Evolutionary conservation across 2,113 vertebrate species (phyloP), one percentile per base, ranked within the genome.

Genomic region (Nyctereutes procyonoides): DNA sequence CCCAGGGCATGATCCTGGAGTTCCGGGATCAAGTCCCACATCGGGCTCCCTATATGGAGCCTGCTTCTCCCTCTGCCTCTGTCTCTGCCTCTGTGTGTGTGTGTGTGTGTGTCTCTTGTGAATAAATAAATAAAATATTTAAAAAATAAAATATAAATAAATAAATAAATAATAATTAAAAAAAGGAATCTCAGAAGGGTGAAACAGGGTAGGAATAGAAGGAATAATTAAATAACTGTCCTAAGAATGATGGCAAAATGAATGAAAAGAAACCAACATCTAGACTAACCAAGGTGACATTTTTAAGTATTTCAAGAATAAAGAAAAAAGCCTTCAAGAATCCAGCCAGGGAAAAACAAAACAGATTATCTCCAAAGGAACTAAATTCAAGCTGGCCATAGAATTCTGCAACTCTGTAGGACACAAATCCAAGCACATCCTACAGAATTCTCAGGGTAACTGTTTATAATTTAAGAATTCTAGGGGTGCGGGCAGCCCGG

Each of bases 371-470:
- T 95, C 69, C 48, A 87, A 86, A 92, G 79, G 84, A 93, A 83
- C 55, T 95, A 83, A 97, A 97, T 17, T 91, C 85, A 60, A 95
- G 13, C 17, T 94, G 80, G 38, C 60, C 35, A 95, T 53, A 86
- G 67, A 89, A 80, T 93, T 93, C 51, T 71, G 43, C n/a, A 91
- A 22, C 30, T 79, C 26, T 89, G 11, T 87, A 91, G 73, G 48
- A 56, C 28, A 19, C 56, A 93, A 93, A 53, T 84, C 10, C 85
- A 92, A 89, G 19, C 9, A 88, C 87, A 84, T 67, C 51, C 16
- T 38, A 63, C 26, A 69, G 43, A 92, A 90, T 82, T 93, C 83
- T n/a, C 38, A 93, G 73, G 35, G 87, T 86, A 82, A 90, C 86
- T 65, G 15, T 62, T 92, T 86, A 35, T 38, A 81, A 73, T 83